Evolutionary conservation across 2,797 vertebrate genomes (phyloP).

Genomic region (Xerus rutilus): DNA sequence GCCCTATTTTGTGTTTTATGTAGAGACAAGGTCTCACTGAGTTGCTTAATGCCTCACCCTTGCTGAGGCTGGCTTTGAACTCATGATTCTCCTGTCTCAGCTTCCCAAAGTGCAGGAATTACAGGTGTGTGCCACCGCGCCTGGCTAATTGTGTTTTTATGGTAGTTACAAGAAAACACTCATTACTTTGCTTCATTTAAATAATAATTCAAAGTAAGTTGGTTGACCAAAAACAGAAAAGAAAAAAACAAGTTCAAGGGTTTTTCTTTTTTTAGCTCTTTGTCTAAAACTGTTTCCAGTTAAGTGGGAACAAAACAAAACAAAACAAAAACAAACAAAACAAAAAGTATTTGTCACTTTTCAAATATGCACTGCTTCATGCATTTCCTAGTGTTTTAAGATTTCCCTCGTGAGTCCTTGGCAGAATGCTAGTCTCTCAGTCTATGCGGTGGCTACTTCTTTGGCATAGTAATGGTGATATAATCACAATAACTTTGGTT

Average conservation of each 20-base stretch:
- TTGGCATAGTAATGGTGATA: not conserved
- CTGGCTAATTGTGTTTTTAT: not conserved
- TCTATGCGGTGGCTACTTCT: not conserved
- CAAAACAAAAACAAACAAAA: no score
- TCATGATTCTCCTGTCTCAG: no score
- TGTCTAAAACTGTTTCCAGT: constrained; percentile 20
- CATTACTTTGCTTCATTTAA: constrained; percentile 22
- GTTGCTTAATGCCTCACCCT: no score
- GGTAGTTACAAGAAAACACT: constrained; percentile 14
- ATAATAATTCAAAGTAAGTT: constrained; percentile 44
- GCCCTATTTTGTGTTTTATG: no score
- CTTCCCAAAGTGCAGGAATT: no score
- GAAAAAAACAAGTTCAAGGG: not conserved
- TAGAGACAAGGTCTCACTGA: no score
- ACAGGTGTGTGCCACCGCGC: no score
- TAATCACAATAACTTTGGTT: constrained; percentile 23
- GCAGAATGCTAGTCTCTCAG: not conserved
- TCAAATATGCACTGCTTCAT: not conserved
- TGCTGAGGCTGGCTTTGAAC: no score
- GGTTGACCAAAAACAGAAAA: not conserved
- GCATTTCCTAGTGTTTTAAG: not conserved
- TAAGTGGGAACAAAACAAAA: constrained; percentile 2
- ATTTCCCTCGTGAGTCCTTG: not conserved
- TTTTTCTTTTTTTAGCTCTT: not conserved
- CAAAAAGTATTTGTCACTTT: constrained; percentile 26